Evolutionary conservation across 2,888 invertebrate species (phyloP).

Genomic region (Microctonus hyperodae): DNA sequence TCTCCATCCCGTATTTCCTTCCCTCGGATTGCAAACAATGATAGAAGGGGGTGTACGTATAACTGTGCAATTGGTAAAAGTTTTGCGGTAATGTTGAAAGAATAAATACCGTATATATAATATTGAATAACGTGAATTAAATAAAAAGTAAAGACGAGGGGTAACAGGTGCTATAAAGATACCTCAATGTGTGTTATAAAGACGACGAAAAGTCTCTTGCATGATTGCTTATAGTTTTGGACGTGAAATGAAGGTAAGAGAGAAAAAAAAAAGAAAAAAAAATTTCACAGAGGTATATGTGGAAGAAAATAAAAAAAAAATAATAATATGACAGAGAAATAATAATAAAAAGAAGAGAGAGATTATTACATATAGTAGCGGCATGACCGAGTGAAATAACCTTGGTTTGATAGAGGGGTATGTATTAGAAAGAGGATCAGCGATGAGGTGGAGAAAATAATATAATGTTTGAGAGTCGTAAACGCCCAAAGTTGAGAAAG

Average conservation of each 20-base stretch:
- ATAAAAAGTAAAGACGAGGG: conserved; percentile 9
- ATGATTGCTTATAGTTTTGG: conserved; percentile 8
- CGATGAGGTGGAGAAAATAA: conserved; percentile 17
- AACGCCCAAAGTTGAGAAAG: conserved; percentile 22
- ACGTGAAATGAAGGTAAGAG: neutral
- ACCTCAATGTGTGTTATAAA: conserved; percentile 4
- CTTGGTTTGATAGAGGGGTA: conserved; percentile 14
- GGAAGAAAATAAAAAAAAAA: neutral
- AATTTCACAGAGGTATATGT: too few species aligned
- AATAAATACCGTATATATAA: neutral
- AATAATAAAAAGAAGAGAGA: too few species aligned
- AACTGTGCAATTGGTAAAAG: conserved; percentile 31
- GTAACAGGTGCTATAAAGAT: conserved; percentile 33
- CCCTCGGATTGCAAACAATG: neutral
- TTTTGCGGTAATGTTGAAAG: conserved; percentile 22
- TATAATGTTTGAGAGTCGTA: neutral
- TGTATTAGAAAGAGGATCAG: conserved; percentile 14
- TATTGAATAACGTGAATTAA: neutral
- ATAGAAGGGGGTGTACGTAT: conserved; percentile 17
- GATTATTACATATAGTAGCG: too few species aligned
- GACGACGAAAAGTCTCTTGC: conserved; percentile 11
- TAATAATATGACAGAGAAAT: too few species aligned
- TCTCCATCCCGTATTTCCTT: neutral
- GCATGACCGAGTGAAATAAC: too few species aligned
- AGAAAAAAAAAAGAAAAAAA: conserved; percentile 5